Evolutionary conservation across 2,797 vertebrate species (phyloP), one percentile per base, ranked within the genome.

Genomic region (Hozukius guyotensis): DNA sequence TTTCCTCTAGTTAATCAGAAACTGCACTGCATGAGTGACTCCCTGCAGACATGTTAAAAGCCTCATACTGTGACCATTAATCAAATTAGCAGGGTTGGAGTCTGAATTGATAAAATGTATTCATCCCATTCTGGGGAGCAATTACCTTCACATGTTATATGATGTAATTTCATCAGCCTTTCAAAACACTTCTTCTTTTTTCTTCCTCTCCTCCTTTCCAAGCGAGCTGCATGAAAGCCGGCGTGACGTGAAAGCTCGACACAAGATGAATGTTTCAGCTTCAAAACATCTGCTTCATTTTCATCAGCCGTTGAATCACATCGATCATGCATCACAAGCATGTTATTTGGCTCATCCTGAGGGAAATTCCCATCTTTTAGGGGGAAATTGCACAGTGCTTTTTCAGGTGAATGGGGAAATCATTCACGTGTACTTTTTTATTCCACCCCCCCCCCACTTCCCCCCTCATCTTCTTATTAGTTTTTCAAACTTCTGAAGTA

Each of bases 271-370:
- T 93, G 92, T 85, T 88, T 83, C 32, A 3, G 64, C 87, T 91
- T 77, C 70, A 67, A 92, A 94, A 93, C 94, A 94, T 94, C 94
- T 94, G 94, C 88, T 93, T 90, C 66, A 81, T 95, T 95, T 94
- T 92, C 92, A 92, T 91, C 89, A 91, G 88, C 88, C 87, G 16
- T 78, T 86, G 90, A 89, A 90, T 94, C 91, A 53, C 90, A 93
- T 93, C 87, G 84, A 94, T 94, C 93, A 93, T 71, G 87, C 75
- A 68, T 93, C 89, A 62, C 86, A 16, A 84, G 89, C 89, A 75
- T 25, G 74, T 90, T 91, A 91, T 87, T 87, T 87, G 92, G 89
- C 88, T 92, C 87, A 89, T 92, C 90, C 91, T 82, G 63, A 66
- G 93, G 94, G 92, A 95, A 94, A 93, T 93, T 87, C 90, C 85